Evolutionary conservation across 2,113 vertebrate species (phyloP), one percentile per base, ranked within the genome.

Genomic region (Apistogramma diplotaenia): DNA sequence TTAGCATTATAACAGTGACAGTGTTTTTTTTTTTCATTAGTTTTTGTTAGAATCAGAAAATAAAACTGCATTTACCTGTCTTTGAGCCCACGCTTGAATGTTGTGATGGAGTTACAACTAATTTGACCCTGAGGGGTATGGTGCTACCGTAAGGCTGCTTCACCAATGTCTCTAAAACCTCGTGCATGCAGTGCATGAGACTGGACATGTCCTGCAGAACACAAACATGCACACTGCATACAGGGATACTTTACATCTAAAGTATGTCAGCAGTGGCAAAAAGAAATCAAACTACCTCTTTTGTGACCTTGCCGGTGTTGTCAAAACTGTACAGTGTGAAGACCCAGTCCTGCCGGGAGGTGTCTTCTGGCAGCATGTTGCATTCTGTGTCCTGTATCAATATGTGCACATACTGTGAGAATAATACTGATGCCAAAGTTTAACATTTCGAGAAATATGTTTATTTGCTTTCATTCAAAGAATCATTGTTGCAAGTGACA

Each of bases 311-410:
- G 92, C 96, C 96, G 6, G 94, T 96, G 94, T 96, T 96, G 94
- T 98, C 97, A 81, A 97, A 97, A 95, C 97, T 96, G 37, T 97
- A 97, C 25, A 99, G 92, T 4, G 96, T 97, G 89, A 98, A 98
- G 87, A 96, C 95, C 97, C 97, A 98, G 82, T 97, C 97, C 92
- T 96, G 96, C 85, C 93, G 94, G 90, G 96, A 96, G 90, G 96
- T 95, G 56, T 96, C 95, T 89, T 95, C 94, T 89, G 94, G 91
- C 8, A 2, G 77, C 10, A 95, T 85, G 62, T 96, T 95, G 82
- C 95, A 96, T 77, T 96, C 96, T 70, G 96, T 88, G 88, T 95
- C 96, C 97, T 97, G 89, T 85, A 25, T 76, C 15, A n/a, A 61
- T 16, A 84, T 31, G 56, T 6, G 3, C 35, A 72, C 43, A 85